Evolutionary conservation across 2,113 vertebrate species (phyloP).

Genomic region (Alectura lathami): DNA sequence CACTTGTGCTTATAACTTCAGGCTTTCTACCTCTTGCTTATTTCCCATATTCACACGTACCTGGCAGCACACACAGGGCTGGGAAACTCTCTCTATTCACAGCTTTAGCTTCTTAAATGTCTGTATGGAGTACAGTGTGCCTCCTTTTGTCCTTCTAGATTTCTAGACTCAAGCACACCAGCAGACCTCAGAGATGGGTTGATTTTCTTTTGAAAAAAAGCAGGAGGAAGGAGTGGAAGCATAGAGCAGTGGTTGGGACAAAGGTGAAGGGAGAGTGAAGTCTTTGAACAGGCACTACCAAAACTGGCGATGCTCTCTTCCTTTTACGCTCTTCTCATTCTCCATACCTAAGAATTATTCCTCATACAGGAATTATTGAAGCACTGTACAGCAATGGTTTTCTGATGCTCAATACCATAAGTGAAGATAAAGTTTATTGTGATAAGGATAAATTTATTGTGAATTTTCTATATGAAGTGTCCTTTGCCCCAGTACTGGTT

Average conservation of each 20-base stretch:
- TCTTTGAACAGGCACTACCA: neutral
- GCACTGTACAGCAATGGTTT: neutral
- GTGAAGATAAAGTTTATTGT: neutral
- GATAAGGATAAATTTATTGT: neutral
- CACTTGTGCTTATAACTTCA: neutral
- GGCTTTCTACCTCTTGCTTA: neutral
- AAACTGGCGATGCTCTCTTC: neutral
- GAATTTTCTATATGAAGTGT: neutral
- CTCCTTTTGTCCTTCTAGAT: neutral
- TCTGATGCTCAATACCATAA: neutral
- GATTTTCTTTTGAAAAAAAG: neutral
- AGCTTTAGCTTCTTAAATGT: neutral
- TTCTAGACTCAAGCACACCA: neutral
- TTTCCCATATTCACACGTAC: neutral
- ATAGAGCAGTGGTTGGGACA: rapidly evolving
- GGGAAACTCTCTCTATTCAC: neutral
- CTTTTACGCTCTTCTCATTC: neutral
- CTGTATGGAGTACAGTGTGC: neutral
- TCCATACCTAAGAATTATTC: neutral
- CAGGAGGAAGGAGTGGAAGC: neutral
- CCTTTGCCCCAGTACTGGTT: neutral
- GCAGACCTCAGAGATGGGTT: neutral
- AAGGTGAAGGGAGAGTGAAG: neutral
- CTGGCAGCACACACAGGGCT: neutral
- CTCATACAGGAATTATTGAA: neutral